A percentile compares a stretch with the other conserved stretches of the same genome.
Evolutionary conservation across 2,888 invertebrate genomes (phyloP).

Genomic region (Argyra leucocephala): DNA sequence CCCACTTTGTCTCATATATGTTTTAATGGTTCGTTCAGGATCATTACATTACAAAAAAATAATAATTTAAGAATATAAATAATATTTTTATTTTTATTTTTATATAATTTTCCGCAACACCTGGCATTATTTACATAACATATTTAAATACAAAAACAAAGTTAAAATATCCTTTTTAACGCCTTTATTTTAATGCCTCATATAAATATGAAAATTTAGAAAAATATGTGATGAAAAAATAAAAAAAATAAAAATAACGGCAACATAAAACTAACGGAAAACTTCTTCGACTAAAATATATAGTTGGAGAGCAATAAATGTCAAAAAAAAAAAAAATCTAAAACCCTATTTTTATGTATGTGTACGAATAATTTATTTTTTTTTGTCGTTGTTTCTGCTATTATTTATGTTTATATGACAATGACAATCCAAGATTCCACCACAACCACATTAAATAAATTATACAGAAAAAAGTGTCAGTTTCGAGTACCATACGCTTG

Average conservation of each 20-base stretch:
- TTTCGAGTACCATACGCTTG: not conserved
- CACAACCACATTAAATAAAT: not conserved
- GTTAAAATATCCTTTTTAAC: not conserved
- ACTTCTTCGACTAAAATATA: not conserved
- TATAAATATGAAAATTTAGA: not conserved
- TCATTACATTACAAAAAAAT: too few species aligned
- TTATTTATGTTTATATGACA: not conserved
- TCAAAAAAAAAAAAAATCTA: not conserved
- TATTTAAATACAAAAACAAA: not conserved
- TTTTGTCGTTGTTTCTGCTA: not conserved
- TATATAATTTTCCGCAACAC: slow-evolving; percentile 4
- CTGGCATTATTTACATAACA: slow-evolving; percentile 1
- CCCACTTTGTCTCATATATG: too few species aligned
- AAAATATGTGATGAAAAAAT: not conserved
- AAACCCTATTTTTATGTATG: not conserved
- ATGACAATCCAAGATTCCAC: not conserved
- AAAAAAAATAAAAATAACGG: not conserved
- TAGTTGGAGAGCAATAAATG: not conserved
- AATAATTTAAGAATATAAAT: not conserved
- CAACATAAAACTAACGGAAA: not conserved
- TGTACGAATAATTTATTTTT: not conserved
- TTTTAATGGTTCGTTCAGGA: too few species aligned
- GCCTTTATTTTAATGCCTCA: slow-evolving; percentile 3
- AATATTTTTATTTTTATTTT: not conserved
- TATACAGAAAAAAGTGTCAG: not conserved